phyloP scores from a whole-genome alignment of 2,888 invertebrate species.

The Zaprionus bogoriensis region DNA sequence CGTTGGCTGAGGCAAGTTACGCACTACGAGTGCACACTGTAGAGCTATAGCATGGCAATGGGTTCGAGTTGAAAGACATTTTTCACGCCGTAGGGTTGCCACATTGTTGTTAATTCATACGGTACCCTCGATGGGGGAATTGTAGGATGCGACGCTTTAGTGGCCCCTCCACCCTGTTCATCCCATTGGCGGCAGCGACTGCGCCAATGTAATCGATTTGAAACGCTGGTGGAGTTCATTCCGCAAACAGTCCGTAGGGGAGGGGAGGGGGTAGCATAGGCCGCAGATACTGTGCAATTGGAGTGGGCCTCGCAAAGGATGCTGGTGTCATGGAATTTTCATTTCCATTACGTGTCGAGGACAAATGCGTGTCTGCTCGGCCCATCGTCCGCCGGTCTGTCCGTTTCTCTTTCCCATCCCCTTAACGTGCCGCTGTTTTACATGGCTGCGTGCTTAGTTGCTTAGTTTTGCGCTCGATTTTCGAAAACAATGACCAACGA shows the following conservation, averaged over 20 bases:
- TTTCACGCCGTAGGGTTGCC: slow-evolving; percentile 25
- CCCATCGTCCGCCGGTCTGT: background rate
- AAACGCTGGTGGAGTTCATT: slow-evolving; percentile 27
- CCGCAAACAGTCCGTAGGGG: slow-evolving; percentile 13
- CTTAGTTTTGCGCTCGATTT: slow-evolving; percentile 13
- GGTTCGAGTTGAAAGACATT: slow-evolving; percentile 7
- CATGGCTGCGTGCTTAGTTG: slow-evolving; percentile 8
- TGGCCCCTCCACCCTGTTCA: too few relatives aligned
- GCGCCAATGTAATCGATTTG: slow-evolving; percentile 41
- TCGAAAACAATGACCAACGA: slow-evolving; percentile 59
- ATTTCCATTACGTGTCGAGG: slow-evolving; percentile 34
- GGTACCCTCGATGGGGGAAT: slow-evolving; percentile 11
- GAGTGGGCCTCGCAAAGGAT: slow-evolving; percentile 9
- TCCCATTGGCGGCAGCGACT: slow-evolving; percentile 2
- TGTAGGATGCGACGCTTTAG: background rate
- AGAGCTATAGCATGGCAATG: background rate
- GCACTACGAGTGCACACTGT: background rate
- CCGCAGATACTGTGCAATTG: background rate
- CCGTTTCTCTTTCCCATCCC: too few relatives aligned
- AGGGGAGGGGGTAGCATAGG: background rate
- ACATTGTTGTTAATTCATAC: slow-evolving; percentile 53
- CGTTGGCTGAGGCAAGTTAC: too few relatives aligned
- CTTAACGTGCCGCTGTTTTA: slow-evolving; percentile 5
- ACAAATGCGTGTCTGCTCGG: slow-evolving; percentile 12
- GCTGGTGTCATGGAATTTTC: slow-evolving; percentile 25